Percentiles rank a stretch among this genome's conserved stretches.
phyloP scores from a whole-genome alignment of 2,113 vertebrate genomes.

The Sprattus sprattus region DNA sequence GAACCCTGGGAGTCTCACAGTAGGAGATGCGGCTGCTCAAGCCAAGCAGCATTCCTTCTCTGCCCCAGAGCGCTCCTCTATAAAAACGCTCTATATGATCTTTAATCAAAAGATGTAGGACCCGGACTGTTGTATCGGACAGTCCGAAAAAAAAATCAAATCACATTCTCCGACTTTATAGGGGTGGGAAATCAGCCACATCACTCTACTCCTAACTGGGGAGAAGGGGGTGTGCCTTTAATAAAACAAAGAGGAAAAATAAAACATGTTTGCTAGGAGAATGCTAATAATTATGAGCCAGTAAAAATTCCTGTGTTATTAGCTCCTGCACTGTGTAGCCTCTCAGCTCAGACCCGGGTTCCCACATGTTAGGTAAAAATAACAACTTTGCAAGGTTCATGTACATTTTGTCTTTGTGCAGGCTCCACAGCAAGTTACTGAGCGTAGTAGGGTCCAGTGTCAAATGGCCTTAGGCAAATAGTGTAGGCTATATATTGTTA shows the following conservation, averaged over 20 bases:
- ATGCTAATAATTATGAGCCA: conserved; percentile 43
- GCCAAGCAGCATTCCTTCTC: conserved; percentile 84
- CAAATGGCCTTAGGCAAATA: not conserved
- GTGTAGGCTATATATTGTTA: not conserved
- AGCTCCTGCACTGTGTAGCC: conserved; percentile 1
- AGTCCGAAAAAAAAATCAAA: conserved; percentile 40
- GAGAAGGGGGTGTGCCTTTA: conserved; percentile 20
- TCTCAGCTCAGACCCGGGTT: not conserved
- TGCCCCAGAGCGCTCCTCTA: conserved; percentile 38
- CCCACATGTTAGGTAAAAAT: conserved; percentile 3
- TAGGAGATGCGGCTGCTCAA: conserved; percentile 83
- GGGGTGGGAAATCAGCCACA: conserved; percentile 39
- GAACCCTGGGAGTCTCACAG: conserved; percentile 74
- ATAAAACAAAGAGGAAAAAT: conserved; percentile 41
- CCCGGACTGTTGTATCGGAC: conserved; percentile 33
- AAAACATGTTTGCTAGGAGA: conserved; percentile 40
- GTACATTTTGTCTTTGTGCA: not conserved
- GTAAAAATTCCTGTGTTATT: conserved; percentile 37
- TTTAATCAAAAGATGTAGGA: conserved; percentile 40
- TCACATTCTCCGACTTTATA: conserved; percentile 43
- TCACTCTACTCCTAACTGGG: not conserved
- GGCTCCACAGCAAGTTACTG: not conserved
- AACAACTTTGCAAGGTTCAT: not conserved
- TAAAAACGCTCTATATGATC: conserved; percentile 22
- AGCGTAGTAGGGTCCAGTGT: not conserved